Conservation (phyloP, 1,140 invertebrate genomes). For the Octopus sinensis region DNA sequence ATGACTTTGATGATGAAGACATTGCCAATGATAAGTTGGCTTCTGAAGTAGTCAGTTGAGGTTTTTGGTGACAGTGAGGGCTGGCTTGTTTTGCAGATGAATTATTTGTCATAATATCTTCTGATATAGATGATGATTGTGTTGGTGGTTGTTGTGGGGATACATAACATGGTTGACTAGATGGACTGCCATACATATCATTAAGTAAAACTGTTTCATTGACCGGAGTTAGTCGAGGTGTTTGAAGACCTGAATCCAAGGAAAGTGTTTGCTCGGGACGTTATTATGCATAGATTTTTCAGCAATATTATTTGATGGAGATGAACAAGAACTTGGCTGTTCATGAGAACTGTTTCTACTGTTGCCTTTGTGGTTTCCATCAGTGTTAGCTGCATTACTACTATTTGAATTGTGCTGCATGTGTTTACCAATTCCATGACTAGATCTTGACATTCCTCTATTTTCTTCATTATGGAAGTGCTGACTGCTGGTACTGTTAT, state of each 20-base stretch:
- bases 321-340: neutral
- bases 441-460: too few species aligned
- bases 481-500: too few species aligned
- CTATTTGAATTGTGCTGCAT: too few species aligned
- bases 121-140: neutral
- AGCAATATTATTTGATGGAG: neutral
- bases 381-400: too few species aligned
- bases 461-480: too few species aligned
- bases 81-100: neutral
- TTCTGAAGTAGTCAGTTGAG: neutral
- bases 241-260: neutral
- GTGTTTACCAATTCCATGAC: too few species aligned
- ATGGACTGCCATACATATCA: neutral
- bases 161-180: neutral
- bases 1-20: neutral
- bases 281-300: neutral
- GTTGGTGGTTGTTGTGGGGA: neutral
- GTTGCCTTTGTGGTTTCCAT: too few species aligned
- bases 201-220: neutral
- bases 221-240: neutral
- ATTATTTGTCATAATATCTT: neutral
- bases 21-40: neutral
- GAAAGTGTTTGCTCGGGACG: neutral
- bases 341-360: too few species aligned
- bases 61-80: neutral